Evolutionary conservation across 2,888 invertebrate genomes (phyloP).

Genomic region (Ommatoiulus sabulosus): DNA sequence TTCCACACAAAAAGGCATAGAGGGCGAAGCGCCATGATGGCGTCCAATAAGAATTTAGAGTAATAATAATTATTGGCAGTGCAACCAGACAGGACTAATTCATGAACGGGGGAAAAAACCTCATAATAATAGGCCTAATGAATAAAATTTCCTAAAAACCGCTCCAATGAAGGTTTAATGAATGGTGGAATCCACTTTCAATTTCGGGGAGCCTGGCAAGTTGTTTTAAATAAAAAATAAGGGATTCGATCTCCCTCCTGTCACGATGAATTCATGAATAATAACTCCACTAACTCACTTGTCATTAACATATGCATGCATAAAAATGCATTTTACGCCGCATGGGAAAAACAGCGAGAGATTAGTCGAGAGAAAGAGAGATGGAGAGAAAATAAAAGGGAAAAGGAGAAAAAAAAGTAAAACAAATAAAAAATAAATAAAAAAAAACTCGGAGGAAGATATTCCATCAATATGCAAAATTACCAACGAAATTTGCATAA

Average conservation of each 20-base stretch:
- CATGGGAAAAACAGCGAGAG: constrained; percentile 42
- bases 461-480: constrained; percentile 43
- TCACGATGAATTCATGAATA: constrained; percentile 40
- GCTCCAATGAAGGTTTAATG: constrained; percentile 40
- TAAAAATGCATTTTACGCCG: constrained; percentile 42
- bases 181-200: constrained; percentile 31
- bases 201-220: not conserved
- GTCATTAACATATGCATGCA: constrained; percentile 39
- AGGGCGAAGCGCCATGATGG: constrained; percentile 43
- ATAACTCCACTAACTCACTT: constrained; percentile 43
- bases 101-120: constrained; percentile 40
- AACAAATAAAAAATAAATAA: constrained; percentile 43
- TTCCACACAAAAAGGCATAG: constrained; percentile 11
- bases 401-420: constrained; percentile 36
- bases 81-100: constrained; percentile 39
- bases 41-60: constrained; percentile 20
- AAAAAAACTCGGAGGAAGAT: constrained; percentile 25
- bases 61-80: constrained; percentile 40
- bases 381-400: constrained; percentile 40
- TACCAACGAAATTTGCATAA: constrained; percentile 33
- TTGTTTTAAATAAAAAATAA: constrained; percentile 43
- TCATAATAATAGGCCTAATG: constrained; percentile 39
- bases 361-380: constrained; percentile 30
- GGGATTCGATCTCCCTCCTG: constrained; percentile 43
- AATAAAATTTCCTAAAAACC: constrained; percentile 31